A percentile compares a stretch with the other conserved stretches of the same genome.
phyloP scores from a whole-genome alignment of 2,888 invertebrate species.

The Nomada lathburiana region DNA sequence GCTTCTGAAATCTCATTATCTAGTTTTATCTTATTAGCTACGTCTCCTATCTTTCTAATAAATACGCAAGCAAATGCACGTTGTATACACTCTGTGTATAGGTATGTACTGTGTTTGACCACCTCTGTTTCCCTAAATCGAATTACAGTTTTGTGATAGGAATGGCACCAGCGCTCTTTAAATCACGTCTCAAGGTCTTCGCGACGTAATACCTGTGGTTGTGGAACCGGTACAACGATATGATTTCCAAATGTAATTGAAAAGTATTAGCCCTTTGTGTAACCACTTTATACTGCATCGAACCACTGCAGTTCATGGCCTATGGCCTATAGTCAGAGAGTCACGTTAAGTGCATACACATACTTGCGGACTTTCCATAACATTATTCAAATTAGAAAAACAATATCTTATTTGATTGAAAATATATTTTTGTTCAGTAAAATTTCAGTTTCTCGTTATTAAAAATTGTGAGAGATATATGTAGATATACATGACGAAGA shows the following conservation, averaged over 20 bases:
- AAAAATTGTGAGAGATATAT: too few species aligned
- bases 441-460: too few species aligned
- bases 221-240: background rate
- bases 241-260: conserved; percentile 19
- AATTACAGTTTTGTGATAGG: conserved; percentile 42
- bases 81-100: background rate
- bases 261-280: conserved; percentile 9
- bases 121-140: conserved; percentile 28
- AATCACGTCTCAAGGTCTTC: conserved; percentile 42
- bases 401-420: too few species aligned
- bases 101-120: too few species aligned
- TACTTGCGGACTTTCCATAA: too few species aligned
- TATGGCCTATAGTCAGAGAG: conserved; percentile 4
- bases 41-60: background rate
- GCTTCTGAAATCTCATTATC: conserved; percentile 29
- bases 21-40: conserved; percentile 31
- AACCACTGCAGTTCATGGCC: conserved; percentile 43
- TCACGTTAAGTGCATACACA: background rate
- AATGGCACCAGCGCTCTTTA: conserved; percentile 25
- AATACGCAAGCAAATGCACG: background rate
- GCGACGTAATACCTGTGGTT: conserved; percentile 7
- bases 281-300: conserved; percentile 23
- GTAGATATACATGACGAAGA: too few species aligned
- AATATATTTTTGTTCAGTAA: too few species aligned
- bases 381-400: too few species aligned